Base-by-base conservation (phyloP, 2,113 vertebrate species). In the Amblyornis subalaris region DNA sequence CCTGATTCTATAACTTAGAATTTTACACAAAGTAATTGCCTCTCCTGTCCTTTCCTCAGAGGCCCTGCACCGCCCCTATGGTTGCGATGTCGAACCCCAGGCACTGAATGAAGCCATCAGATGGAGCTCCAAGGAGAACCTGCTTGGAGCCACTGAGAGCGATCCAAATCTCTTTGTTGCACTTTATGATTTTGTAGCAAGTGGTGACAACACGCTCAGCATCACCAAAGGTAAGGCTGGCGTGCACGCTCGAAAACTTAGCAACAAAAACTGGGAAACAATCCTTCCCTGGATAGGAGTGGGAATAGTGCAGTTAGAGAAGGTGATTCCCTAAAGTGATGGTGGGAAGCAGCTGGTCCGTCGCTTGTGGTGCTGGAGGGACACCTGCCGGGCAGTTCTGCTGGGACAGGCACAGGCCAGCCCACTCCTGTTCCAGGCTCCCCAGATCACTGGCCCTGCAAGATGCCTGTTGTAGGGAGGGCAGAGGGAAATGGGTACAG, bases 161-260 rank as follows among this genome's bases (percentile, higher is more conserved):
- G 99, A 99, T 91, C 99, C 99, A 53, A 99, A 99, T 98, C 99
- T 99, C 94, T 99, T 99, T 60, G 99, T 99, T 97, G 99, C 99
- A 98, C 99, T 99, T 98, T 99, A 99, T 62, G 99, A 99, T 97
- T 99, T 99, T 94, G 99, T 99, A 65, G 99, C 99, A 95, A 99
- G 99, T n/a, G 99, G 99, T 78, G 99, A 99, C 98, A 99, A 99
- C 97, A 99, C 99, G 2, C 99, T 99, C 88, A 99, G 99, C 97
- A 99, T 99, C 97, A 99, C 99, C 50, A 99, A 99, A 99, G 99
- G 99, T 99, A 96, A 96, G 93, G 25, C 25, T 45, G 36, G 33
- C 40, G 20, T n/a, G 4, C 24, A 8, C 19, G 54, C 38, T 24
- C 36, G 44, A 4, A 51, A 31, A 44, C 13, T 47, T 9, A 29